Base-by-base conservation (phyloP, 2,888 invertebrate species). In the Andrena minutula region DNA sequence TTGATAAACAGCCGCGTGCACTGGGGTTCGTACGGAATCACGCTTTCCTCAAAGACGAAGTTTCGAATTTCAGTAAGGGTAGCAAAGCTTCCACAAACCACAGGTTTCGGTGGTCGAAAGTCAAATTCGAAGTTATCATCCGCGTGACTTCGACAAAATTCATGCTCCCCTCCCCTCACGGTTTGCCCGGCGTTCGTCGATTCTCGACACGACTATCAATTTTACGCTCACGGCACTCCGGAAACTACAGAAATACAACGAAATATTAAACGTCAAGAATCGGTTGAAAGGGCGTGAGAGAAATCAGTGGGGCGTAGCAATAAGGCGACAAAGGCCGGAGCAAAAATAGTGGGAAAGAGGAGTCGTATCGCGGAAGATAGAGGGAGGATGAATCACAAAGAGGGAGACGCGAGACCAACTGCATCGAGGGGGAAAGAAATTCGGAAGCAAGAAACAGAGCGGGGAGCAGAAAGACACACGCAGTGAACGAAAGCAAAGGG, bases 121-220 rank as follows among this genome's bases (percentile, higher is more conserved):
- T 83, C 66, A 85, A 79, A 71, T 82, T 51, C 47, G 4, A 85
- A 76, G 71, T 75, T 82, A 79, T 64, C 61, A 47, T 53, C 26
- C 47, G 61, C 65, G 28, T 53, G 41, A 32, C 41, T 65, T 30
- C 70, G 53, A 70, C 74, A 77, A 75, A 74, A 70, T 75, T 60
- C 35, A n/a, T 49, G 7, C 41, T 32, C 20, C 28, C 7, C 7
- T 6, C 30, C 6, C 0, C 32, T 51, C 10, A 35, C 51, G 74
- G 20, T 49, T 60, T 16, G 10, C 7, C 56, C 2, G 6, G 12
- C n/a, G 28, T 64, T 60, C 20, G 35, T 49, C 58, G 20, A 65
- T 76, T 23, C n/a, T 20, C n/a, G 1, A 2, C 1, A 16, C 41
- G 41, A 41, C 41, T 16, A 16, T 16, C 41, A 5, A 41, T 41